Percentiles rank a stretch among this genome's conserved stretches.
phyloP scores from a whole-genome alignment of 2,113 vertebrate genomes.

The Planiliza haematocheilus region DNA sequence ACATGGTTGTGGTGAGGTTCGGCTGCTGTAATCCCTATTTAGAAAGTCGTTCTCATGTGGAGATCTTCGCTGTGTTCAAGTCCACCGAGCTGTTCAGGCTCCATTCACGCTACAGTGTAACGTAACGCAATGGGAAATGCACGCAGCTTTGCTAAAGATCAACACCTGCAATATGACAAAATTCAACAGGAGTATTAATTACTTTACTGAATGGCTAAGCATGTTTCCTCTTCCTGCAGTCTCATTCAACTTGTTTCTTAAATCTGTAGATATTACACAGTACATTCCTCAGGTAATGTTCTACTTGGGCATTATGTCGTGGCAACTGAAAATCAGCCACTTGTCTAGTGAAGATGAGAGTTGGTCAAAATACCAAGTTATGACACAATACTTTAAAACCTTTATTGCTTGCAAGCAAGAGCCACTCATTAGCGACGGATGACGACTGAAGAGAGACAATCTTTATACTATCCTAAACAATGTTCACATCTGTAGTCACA shows the following conservation, averaged over 20 bases:
- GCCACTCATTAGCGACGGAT: too few species aligned
- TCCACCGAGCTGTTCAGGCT: slow-evolving; percentile 28
- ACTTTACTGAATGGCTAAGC: neutral
- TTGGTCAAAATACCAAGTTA: too few species aligned
- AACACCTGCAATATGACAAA: neutral
- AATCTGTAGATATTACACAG: neutral
- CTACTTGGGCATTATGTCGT: too few species aligned
- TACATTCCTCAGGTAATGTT: too few species aligned
- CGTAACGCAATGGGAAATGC: neutral
- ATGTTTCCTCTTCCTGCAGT: neutral
- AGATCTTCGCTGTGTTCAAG: slow-evolving; percentile 40
- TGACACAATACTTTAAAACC: too few species aligned
- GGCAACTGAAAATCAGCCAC: too few species aligned
- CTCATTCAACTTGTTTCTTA: neutral
- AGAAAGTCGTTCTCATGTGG: slow-evolving; percentile 46
- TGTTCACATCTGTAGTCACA: too few species aligned
- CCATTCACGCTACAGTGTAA: neutral
- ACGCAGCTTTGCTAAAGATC: neutral
- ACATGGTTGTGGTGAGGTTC: slow-evolving; percentile 45
- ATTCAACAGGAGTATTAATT: neutral
- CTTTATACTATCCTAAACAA: too few species aligned
- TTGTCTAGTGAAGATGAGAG: too few species aligned
- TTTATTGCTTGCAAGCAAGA: too few species aligned
- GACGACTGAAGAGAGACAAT: too few species aligned
- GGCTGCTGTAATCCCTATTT: slow-evolving; percentile 53